These are phyloP conservation scores for Temnothorax unifasciatus DNA, from an alignment of 2,888 invertebrate species.

Conservation along the genomic window DNA sequence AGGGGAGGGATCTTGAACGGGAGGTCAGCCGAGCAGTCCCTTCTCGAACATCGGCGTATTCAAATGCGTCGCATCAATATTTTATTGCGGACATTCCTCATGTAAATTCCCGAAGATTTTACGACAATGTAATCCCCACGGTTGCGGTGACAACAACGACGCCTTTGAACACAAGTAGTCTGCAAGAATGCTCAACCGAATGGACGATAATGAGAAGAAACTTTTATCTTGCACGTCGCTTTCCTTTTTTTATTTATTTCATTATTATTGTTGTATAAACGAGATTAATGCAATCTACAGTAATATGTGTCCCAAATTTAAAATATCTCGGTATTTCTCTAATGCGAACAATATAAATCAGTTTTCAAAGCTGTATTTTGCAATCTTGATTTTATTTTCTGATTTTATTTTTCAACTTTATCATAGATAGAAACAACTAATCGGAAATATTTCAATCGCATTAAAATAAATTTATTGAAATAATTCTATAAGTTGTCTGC, in stretches of 20 bases:
- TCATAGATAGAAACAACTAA: not conserved
- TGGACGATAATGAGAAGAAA: conserved; percentile 66
- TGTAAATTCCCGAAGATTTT: conserved; percentile 83
- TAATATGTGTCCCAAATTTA: not conserved
- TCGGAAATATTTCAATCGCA: not conserved
- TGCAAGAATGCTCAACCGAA: conserved; percentile 58
- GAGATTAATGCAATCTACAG: conserved; percentile 43
- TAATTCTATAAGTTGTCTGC: not conserved
- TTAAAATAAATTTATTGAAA: conserved; percentile 3
- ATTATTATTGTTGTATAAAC: conserved; percentile 32
- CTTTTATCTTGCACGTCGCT: conserved; percentile 61
- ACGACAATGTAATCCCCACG: conserved; percentile 84
- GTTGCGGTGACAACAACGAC: conserved; percentile 71
- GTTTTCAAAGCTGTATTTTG: conserved; percentile 33
- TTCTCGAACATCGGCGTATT: conserved; percentile 70
- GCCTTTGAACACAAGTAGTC: conserved; percentile 57
- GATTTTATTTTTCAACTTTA: not conserved
- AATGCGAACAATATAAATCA: not conserved
- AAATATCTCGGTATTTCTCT: not conserved
- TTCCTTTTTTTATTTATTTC: conserved; percentile 48
- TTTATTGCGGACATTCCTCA: conserved; percentile 82
- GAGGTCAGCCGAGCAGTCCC: conserved; percentile 64
- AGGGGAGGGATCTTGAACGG: conserved; percentile 40
- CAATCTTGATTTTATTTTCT: not conserved
- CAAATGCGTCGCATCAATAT: conserved; percentile 81